These are phyloP conservation scores for Nyctibius bracteatus DNA, from an alignment of 2,113 vertebrate genomes.

Conservation along the genomic window DNA sequence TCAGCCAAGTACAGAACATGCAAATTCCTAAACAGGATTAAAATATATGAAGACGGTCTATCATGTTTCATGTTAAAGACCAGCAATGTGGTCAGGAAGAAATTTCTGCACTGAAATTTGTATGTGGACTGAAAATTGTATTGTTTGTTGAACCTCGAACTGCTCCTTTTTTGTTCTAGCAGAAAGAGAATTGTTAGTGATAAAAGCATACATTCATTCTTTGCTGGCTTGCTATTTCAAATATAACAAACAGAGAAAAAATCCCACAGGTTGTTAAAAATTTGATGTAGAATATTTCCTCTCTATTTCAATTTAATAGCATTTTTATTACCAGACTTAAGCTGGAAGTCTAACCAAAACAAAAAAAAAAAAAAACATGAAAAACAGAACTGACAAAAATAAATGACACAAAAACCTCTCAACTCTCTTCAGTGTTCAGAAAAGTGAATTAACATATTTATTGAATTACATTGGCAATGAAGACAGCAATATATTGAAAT, in stretches of 20 bases:
- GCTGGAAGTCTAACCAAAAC: constrained; percentile 27
- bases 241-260: background rate
- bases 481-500: constrained; percentile 70
- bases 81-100: background rate
- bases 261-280: background rate
- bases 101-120: background rate
- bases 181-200: background rate
- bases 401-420: constrained; percentile 56
- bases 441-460: constrained; percentile 72
- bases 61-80: background rate
- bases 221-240: background rate
- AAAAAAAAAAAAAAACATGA: background rate
- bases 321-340: constrained; percentile 20
- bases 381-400: constrained; percentile 39
- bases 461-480: constrained; percentile 70
- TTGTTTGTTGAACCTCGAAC: background rate
- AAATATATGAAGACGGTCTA: background rate
- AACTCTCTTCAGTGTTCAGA: constrained; percentile 42
- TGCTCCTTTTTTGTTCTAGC: background rate
- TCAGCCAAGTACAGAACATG: background rate
- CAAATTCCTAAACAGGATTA: constrained; percentile 4
- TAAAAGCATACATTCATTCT: background rate
- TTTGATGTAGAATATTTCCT: background rate
- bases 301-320: background rate
- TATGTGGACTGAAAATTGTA: background rate